Conservation (phyloP, 2,888 invertebrate species). For the Polylopha cassiicola region DNA sequence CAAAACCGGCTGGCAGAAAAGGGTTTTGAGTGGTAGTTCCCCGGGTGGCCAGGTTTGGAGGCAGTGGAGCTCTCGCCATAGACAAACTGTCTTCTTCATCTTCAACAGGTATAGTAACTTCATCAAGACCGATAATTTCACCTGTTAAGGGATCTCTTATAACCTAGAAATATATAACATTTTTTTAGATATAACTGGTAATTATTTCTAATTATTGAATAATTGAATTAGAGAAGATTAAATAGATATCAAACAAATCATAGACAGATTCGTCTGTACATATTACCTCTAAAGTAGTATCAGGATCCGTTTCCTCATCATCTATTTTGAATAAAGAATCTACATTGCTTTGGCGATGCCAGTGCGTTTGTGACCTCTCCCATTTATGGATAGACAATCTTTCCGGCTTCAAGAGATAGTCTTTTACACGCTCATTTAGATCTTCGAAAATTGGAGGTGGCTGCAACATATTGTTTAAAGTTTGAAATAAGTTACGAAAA, state of each 20-base stretch:
- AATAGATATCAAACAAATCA: no score
- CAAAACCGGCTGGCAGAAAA: slow-evolving; percentile 92
- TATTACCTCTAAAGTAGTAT: slow-evolving; percentile 61
- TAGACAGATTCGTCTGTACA: no score
- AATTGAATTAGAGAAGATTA: no score
- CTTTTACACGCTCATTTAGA: slow-evolving; percentile 79
- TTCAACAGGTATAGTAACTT: slow-evolving; percentile 71
- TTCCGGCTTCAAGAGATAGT: slow-evolving; percentile 82
- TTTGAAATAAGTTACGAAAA: neutral
- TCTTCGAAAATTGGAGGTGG: slow-evolving; percentile 82
- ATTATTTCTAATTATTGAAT: no score
- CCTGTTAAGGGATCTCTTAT: slow-evolving; percentile 87
- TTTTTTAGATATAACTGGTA: no score
- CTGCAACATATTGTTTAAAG: slow-evolving; percentile 45
- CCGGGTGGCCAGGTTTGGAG: slow-evolving; percentile 81
- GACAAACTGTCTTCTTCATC: slow-evolving; percentile 78
- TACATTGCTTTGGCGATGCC: slow-evolving; percentile 75
- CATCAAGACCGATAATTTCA: slow-evolving; percentile 79
- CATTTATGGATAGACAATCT: slow-evolving; percentile 84
- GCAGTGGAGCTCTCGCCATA: slow-evolving; percentile 86
- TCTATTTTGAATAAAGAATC: slow-evolving; percentile 70
- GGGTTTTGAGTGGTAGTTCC: slow-evolving; percentile 89
- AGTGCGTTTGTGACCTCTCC: slow-evolving; percentile 82
- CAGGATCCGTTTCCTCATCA: slow-evolving; percentile 52
- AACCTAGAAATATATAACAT: slow-evolving; percentile 68